phyloP scores from a whole-genome alignment of 2,113 vertebrate species.

The Heteronetta atricapilla region DNA sequence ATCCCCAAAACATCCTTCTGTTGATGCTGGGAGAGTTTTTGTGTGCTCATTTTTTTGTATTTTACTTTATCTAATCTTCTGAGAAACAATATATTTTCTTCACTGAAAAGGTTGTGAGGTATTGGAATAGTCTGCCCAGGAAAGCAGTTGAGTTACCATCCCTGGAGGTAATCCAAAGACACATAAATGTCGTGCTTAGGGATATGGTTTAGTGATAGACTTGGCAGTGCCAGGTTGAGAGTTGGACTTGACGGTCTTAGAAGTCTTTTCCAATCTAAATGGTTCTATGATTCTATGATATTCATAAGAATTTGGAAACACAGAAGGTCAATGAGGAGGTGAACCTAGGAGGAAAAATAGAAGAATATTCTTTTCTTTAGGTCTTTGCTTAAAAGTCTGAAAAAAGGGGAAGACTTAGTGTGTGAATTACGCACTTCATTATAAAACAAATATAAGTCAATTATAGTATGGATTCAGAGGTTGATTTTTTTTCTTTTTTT shows the following conservation, averaged over 20 bases:
- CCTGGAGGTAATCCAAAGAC: no score
- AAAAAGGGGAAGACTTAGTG: background rate
- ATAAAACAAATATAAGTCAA: conserved; percentile 9
- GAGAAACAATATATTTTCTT: background rate
- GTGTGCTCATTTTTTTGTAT: background rate
- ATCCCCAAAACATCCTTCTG: background rate
- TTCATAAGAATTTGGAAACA: background rate
- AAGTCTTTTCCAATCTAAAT: no score
- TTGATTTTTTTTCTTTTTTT: background rate
- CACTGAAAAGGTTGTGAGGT: no score
- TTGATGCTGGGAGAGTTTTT: background rate
- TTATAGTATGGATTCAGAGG: background rate
- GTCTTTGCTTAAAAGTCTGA: background rate
- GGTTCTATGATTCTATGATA: no score
- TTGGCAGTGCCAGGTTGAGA: no score
- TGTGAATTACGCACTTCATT: background rate
- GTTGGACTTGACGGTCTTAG: no score
- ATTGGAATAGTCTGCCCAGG: no score
- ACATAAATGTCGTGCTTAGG: no score
- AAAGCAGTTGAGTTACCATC: no score
- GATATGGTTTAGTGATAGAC: no score
- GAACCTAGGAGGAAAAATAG: background rate
- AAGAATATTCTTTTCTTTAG: background rate
- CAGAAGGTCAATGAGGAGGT: background rate
- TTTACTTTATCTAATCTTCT: background rate